Evolutionary conservation across 2,113 vertebrate genomes (phyloP).

Genomic region (Romanogobio albipinnatus): DNA sequence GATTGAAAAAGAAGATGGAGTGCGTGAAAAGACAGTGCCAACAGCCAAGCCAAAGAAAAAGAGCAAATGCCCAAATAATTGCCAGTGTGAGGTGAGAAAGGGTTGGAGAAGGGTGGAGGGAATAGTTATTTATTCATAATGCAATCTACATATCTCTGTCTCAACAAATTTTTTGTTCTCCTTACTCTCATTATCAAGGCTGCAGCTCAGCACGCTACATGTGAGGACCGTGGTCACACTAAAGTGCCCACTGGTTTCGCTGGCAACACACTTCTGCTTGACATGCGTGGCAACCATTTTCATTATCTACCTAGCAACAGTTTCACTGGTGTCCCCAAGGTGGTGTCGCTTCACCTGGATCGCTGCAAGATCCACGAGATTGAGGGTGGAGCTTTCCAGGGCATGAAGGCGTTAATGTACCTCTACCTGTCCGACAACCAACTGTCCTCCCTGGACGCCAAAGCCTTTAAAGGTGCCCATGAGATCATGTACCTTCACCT

Average conservation of each 20-base stretch:
- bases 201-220: slow-evolving; percentile 77
- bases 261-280: slow-evolving; percentile 77
- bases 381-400: slow-evolving; percentile 74
- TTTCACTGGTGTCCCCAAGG: slow-evolving; percentile 76
- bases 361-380: slow-evolving; percentile 76
- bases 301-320: slow-evolving; percentile 71
- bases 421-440: slow-evolving; percentile 87
- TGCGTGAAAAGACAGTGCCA: slow-evolving; percentile 64
- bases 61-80: slow-evolving; percentile 77
- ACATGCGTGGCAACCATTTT: slow-evolving; percentile 83
- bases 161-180: not conserved
- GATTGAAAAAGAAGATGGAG: slow-evolving; percentile 41
- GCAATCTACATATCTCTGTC: not conserved
- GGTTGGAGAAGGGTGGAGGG: slow-evolving; percentile 32
- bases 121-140: slow-evolving; percentile 64
- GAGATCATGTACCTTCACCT: slow-evolving; percentile 85
- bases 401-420: slow-evolving; percentile 84
- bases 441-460: slow-evolving; percentile 74
- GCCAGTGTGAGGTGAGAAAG: slow-evolving; percentile 75
- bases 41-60: slow-evolving; percentile 68
- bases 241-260: slow-evolving; percentile 84
- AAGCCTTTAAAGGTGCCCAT: slow-evolving; percentile 74
- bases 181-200: slow-evolving; percentile 51
- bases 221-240: slow-evolving; percentile 74
- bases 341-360: slow-evolving; percentile 89